Evolutionary conservation across 2,113 vertebrate genomes (phyloP).

Genomic region (Oophaga pumilio): DNA sequence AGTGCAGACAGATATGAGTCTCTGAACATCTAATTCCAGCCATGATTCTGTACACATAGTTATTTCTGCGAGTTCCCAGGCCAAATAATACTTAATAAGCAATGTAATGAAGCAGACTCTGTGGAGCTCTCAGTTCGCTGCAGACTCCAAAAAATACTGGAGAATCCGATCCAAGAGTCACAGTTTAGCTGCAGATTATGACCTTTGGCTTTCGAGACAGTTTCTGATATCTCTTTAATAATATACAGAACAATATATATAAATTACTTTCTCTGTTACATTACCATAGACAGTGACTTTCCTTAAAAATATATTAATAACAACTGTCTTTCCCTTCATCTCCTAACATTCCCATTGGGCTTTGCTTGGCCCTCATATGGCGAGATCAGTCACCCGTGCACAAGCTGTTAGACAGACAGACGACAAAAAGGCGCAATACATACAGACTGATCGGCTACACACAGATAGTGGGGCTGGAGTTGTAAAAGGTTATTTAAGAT

Average conservation of each 20-base stretch:
- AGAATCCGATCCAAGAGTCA: background rate
- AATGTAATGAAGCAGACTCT: conserved; percentile 6
- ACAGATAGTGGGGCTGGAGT: background rate
- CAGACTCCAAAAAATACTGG: background rate
- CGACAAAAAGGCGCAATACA: background rate
- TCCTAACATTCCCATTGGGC: background rate
- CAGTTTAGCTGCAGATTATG: background rate
- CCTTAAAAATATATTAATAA: background rate
- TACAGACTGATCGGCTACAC: background rate
- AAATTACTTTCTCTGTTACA: background rate
- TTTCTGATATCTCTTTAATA: background rate
- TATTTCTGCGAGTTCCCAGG: background rate
- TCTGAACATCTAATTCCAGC: background rate
- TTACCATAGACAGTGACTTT: background rate
- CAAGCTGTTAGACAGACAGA: conserved; percentile 12
- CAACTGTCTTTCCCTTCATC: background rate
- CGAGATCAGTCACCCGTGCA: background rate
- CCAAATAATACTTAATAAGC: background rate
- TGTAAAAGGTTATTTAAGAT: background rate
- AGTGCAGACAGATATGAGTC: background rate
- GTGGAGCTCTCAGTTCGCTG: background rate
- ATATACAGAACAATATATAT: background rate
- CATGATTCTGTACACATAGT: background rate
- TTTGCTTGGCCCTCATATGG: background rate
- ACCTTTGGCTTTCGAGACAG: background rate